phyloP scores from a whole-genome alignment of 2,888 invertebrate genomes.

The Mayetiola destructor region DNA sequence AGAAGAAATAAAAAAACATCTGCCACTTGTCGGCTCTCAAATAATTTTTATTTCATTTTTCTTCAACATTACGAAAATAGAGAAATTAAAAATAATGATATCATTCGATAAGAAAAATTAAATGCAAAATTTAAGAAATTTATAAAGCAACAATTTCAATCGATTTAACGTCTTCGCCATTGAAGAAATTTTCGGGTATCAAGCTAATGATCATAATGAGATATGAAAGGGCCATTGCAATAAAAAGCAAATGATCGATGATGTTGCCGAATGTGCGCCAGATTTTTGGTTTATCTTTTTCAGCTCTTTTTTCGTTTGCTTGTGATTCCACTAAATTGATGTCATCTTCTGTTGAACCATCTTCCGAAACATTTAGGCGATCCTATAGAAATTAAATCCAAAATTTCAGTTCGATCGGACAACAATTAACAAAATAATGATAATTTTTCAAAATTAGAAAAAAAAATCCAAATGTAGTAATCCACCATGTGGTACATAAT shows the following conservation, averaged over 20 bases:
- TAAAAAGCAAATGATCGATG: conserved; percentile 18
- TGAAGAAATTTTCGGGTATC: conserved; percentile 15
- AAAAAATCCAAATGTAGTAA: background rate
- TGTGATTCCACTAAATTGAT: conserved; percentile 16
- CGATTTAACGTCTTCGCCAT: background rate
- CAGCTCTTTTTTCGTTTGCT: background rate
- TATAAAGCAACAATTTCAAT: background rate
- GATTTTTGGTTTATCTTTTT: background rate
- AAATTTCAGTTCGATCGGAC: background rate
- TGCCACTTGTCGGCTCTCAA: no score
- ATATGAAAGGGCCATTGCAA: conserved; percentile 15
- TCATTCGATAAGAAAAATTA: no score
- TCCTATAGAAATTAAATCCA: background rate
- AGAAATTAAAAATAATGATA: no score
- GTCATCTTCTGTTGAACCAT: conserved; percentile 4
- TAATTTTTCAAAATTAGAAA: background rate
- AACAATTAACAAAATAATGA: background rate
- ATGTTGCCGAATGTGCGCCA: conserved; percentile 17
- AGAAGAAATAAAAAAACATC: no score
- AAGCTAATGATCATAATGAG: conserved; percentile 16
- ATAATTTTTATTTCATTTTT: no score
- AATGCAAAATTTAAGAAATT: no score
- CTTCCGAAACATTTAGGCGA: conserved; percentile 9
- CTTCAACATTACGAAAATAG: no score
- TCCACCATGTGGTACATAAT: background rate